Evolutionary conservation across 2,113 vertebrate species (phyloP), one percentile per base, ranked within the genome.

Genomic region (Pluvianellus socialis): DNA sequence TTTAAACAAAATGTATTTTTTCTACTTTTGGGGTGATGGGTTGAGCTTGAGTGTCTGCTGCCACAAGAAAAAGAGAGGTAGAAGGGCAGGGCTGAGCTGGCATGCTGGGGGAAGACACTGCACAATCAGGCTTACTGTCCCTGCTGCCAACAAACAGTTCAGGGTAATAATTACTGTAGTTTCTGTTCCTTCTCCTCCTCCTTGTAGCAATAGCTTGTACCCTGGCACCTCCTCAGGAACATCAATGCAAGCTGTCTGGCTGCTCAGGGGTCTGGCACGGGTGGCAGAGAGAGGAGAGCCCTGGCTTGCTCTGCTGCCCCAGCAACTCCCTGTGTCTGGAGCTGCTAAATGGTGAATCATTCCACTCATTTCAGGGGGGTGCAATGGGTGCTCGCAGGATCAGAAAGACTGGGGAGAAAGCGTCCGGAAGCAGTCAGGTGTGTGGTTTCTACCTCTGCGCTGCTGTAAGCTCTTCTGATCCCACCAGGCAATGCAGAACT

Each of bases 361-460:
- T 90, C 50, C 73, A 7, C 10, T 33, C 35, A 15, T 33, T 81
- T 40, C 44, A 30, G 40, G 4, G 12, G 13, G 7, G 4, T 4
- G 12, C 12, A 10, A 0, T 30, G 59, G 20, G 6, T n/a, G 15
- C n/a, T 88, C 4, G 2, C 2, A 4, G 8, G 10, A n/a, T 47
- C 52, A 55, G 55, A 76, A 70, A 53, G 35, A 7, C 68, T 40
- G 73, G 17, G 38, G 28, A 77, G 42, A 32, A 52, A 47, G 72
- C 55, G 32, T 27, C 35, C 80, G 55, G 42, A 61, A 92, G 59
- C 47, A 89, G 28, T 7, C 38, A 45, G 47, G 50, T 1, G 1
- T 44, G 38, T 14, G 84, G 5, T 52, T 91, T 49, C 73, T 59
- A 10, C 19, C 18, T 84, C 27, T 75, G 13, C 49, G 56, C 9